Base-by-base conservation (phyloP, 1,140 invertebrate genomes). In the Saccostrea echinata region DNA sequence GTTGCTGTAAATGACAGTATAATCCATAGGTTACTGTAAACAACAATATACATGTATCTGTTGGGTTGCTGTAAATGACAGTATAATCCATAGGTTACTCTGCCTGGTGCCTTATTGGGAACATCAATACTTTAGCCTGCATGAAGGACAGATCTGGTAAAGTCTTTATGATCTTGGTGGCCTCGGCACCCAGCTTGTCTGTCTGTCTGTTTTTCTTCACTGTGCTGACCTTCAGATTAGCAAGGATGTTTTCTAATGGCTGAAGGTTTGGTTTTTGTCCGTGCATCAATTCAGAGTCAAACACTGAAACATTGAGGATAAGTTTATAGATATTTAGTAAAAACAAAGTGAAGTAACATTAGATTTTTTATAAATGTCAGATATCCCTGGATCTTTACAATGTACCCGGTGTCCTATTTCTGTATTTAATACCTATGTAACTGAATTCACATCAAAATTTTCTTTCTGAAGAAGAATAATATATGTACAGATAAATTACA, bases 71-170 rank as follows among this genome's bases (percentile, higher is more conserved):
- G 4, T 0, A 43, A 43, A n/a, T n/a, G 3, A 61, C 18, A 61
- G 55, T 6, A 61, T 21, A 21, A 6, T 6, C 24, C 16, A 30
- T 3, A 21, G 3, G 55, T n/a, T 76, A 76, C 68, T 76, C 68
- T 24, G 57, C 57, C 18, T 76, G 68, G 68, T 92, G 89, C 80
- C 90, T 91, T 21, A 94, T 81, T 8, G 93, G 93, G 84, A 94
- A 94, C 94, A 94, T 94, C 16, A 94, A 88, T 33, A 94, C 93
- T 86, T 92, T 93, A 30, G 93, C 91, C 52, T 93, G 91, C 94
- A 94, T 94, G 88, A 94, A 94, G 18, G 91, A 90, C 68, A 94
- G 88, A 84, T 93, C 90, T 11, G 93, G 94, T 80, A 94, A 86
- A 82, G 89, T 91, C 18, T 89, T 90, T 33, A 94, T 86, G 43